phyloP scores from a whole-genome alignment of 2,113 vertebrate genomes.

The Podilymbus podiceps region DNA sequence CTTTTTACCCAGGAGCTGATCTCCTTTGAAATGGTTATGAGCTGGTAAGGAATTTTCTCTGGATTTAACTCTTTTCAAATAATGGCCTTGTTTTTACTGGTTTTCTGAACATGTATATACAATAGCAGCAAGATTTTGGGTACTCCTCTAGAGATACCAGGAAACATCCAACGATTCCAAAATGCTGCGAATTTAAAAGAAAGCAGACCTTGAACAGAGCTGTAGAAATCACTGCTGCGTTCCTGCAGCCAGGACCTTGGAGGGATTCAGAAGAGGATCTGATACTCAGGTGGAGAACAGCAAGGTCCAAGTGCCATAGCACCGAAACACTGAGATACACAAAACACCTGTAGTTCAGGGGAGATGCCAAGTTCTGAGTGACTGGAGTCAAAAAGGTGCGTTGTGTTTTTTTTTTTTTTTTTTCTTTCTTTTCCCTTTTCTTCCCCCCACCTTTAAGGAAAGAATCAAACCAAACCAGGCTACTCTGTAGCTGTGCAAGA shows the following conservation, averaged over 20 bases:
- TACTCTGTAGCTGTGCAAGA: neutral
- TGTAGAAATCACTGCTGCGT: neutral
- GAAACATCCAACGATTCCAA: neutral
- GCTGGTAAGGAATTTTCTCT: neutral
- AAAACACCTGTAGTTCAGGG: neutral
- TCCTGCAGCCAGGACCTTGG: neutral
- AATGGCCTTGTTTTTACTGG: neutral
- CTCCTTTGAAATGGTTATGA: neutral
- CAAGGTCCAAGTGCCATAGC: neutral
- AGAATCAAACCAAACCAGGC: neutral
- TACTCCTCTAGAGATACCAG: neutral
- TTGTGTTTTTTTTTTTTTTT: no score
- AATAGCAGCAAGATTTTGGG: neutral
- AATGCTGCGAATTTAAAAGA: neutral
- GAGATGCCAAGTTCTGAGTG: neutral
- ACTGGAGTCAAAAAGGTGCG: neutral
- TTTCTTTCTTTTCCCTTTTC: no score
- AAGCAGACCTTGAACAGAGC: neutral
- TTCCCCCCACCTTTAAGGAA: neutral
- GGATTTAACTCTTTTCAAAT: neutral
- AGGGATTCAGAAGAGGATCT: neutral
- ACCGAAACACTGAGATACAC: fast-evolving
- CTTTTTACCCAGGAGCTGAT: neutral
- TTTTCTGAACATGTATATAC: neutral
- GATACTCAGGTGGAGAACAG: neutral